Evolutionary conservation across 2,888 invertebrate species (phyloP), one percentile per base, ranked within the genome.

Genomic region (Diabrotica balteata): DNA sequence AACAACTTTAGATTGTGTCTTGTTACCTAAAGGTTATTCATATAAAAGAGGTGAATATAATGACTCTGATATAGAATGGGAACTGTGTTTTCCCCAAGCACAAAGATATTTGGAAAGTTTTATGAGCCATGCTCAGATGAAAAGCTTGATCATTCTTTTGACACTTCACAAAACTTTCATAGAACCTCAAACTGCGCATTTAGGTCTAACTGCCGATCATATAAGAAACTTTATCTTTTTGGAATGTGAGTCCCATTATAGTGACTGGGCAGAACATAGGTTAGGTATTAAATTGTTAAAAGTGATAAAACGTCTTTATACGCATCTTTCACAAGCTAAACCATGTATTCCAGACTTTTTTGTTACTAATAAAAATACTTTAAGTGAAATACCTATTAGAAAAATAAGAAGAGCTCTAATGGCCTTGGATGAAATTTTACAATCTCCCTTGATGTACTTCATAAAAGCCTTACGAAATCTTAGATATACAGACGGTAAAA

Each of bases 51-150:
- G 88, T 2, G 51, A 67, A 47, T 58, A 59, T 49, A 59, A 67
- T 45, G 75, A 76, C 52, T 69, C 71, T 59, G 87, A 89, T 67
- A 83, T 93, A 22, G 93, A 94, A 81, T 95, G 94, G 94, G 90
- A 90, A 81, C 86, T 94, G 4, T 87, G 88, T 51, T 94, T 93
- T 79, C 93, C 93, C 0, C 89, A 90, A 63, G 93, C 92, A 0
- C 93, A 94, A 81, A 87, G 90, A 42, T 92, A 89, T 78, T 84
- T 95, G 72, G 91, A 94, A 80, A 89, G 90, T 11, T 89, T 89
- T 73, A 86, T 94, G 79, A 88, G 89, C 0, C 89, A 89, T 78
- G 87, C 90, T 0, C 94, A 94, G 77, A 88, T 91, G 54, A 87
- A 91, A 69, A 88, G 92, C 66, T 91, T 91, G 77, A 84, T 93